Evolutionary conservation across 2,113 vertebrate genomes (phyloP).

Genomic region (Corapipo altera): DNA sequence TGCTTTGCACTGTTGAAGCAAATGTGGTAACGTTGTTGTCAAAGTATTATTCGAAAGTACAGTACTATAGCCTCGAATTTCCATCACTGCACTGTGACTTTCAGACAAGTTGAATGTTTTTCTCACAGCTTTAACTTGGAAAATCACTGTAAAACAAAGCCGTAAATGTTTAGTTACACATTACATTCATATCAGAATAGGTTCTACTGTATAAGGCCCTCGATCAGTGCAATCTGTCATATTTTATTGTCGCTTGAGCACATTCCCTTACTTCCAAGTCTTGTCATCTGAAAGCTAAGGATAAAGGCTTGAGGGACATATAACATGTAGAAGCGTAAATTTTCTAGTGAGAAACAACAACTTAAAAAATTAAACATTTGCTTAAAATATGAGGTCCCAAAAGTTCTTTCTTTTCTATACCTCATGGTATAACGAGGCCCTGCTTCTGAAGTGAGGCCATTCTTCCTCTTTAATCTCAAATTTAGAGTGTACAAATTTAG

Average conservation of each 20-base stretch:
- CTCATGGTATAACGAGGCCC: not conserved
- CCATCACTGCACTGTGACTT: not conserved
- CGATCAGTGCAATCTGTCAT: not conserved
- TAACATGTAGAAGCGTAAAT: not conserved
- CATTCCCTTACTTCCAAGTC: not conserved
- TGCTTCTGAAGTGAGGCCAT: not conserved
- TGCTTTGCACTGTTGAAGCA: not conserved
- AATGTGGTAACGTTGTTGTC: not conserved
- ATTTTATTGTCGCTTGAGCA: not conserved
- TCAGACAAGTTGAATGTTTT: not conserved
- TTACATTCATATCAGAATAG: not conserved
- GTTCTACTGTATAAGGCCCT: not conserved
- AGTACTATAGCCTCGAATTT: not conserved
- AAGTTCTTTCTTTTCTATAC: not conserved
- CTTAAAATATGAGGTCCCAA: not conserved
- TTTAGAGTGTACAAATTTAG: no score
- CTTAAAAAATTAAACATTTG: not conserved
- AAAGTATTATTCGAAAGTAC: not conserved
- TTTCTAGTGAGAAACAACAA: not conserved
- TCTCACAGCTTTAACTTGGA: not conserved
- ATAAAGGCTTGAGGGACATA: not conserved
- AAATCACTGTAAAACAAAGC: not conserved
- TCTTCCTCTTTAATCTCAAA: not conserved
- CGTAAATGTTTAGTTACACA: not conserved
- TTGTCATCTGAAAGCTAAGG: not conserved